These are phyloP conservation scores for Orchesella cincta DNA, from an alignment of 1,140 invertebrate species.

Conservation along the genomic window DNA sequence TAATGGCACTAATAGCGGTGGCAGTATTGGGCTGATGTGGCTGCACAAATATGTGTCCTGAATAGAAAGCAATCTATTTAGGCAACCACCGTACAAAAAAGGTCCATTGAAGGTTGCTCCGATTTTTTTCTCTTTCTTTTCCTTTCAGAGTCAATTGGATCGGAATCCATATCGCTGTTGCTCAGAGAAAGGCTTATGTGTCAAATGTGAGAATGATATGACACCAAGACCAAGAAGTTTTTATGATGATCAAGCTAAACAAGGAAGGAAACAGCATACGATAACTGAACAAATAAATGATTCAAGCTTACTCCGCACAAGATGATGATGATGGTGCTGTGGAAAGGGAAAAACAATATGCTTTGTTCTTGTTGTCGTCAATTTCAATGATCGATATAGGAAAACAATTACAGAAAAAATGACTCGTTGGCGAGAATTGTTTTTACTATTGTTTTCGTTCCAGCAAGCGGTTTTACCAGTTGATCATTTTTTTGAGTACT, in stretches of 20 bases:
- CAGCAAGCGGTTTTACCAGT: too few species aligned
- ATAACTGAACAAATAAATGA: neutral
- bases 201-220: slow-evolving; percentile 18
- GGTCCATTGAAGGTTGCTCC: too few species aligned
- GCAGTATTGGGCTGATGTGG: neutral
- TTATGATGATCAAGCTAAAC: neutral
- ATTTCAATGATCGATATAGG: too few species aligned
- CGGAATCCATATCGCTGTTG: slow-evolving; percentile 44
- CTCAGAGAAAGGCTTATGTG: slow-evolving; percentile 41
- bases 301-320: too few species aligned
- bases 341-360: too few species aligned
- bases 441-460: too few species aligned
- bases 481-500: too few species aligned
- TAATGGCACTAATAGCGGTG: neutral
- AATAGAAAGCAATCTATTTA: slow-evolving; percentile 2
- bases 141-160: slow-evolving; percentile 33
- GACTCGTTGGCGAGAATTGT: too few species aligned
- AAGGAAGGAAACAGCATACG: neutral
- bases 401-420: too few species aligned
- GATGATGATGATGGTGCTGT: too few species aligned
- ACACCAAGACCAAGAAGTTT: neutral
- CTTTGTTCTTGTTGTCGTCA: too few species aligned
- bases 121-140: neutral
- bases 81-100: neutral
- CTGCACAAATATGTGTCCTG: neutral